A percentile compares a stretch with the other conserved stretches of the same genome.
phyloP scores from a whole-genome alignment of 2,888 invertebrate genomes.

The Oligia strigilis region DNA sequence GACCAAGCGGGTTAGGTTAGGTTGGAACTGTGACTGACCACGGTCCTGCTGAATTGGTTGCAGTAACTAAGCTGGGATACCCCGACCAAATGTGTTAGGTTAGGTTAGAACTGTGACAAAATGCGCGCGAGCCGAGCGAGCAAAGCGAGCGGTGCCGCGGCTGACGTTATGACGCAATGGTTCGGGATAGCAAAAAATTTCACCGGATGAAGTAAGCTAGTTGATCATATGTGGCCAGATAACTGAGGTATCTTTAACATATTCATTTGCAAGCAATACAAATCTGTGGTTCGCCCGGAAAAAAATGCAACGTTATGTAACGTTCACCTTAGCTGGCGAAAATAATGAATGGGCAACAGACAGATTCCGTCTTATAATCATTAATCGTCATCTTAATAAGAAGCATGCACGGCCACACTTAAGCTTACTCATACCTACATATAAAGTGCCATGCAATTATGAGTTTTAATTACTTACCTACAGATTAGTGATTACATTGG shows the following conservation, averaged over 20 bases:
- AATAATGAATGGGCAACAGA: conserved; percentile 31
- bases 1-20: too few relatives aligned
- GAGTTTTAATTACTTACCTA: background rate
- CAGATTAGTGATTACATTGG: background rate
- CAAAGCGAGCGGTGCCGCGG: background rate
- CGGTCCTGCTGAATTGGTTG: background rate
- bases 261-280: background rate
- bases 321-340: background rate
- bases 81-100: background rate
- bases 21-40: too few relatives aligned
- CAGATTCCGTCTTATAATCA: conserved; percentile 12
- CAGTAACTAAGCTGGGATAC: background rate
- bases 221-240: background rate
- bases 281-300: background rate
- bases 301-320: conserved; percentile 11
- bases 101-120: background rate
- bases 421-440: background rate
- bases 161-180: too few relatives aligned
- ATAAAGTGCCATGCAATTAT: conserved; percentile 11
- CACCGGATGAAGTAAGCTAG: too few relatives aligned
- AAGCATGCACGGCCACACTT: background rate
- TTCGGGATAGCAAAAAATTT: too few relatives aligned
- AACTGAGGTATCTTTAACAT: background rate
- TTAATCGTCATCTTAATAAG: conserved; percentile 25
- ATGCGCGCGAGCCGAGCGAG: background rate